These are phyloP conservation scores for Coilia nasus DNA, from an alignment of 2,797 vertebrate genomes.

Conservation along the genomic window DNA sequence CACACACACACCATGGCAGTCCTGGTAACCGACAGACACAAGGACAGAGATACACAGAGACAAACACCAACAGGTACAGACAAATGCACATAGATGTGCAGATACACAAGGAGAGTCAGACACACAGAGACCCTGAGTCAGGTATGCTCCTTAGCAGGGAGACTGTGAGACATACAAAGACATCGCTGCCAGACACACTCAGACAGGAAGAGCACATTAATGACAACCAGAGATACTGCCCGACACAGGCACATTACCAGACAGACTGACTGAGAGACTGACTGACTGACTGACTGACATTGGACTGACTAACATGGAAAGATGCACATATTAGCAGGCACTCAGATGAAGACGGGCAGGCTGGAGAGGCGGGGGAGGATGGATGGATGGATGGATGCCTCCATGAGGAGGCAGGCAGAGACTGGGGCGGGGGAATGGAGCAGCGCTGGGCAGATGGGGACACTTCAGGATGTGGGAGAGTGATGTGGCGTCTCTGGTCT, in stretches of 20 bases:
- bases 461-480: too few relatives aligned
- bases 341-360: not conserved
- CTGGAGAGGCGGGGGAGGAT: not conserved
- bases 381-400: not conserved
- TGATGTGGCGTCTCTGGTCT: too few relatives aligned
- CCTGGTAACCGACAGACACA: too few relatives aligned
- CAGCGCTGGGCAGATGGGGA: not conserved
- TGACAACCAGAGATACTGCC: not conserved
- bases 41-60: too few relatives aligned
- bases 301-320: not conserved
- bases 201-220: constrained; percentile 44
- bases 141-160: constrained; percentile 40
- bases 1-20: too few relatives aligned
- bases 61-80: too few relatives aligned
- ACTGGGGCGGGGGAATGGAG: not conserved
- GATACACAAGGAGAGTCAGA: not conserved
- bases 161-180: constrained; percentile 48
- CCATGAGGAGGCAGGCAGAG: not conserved
- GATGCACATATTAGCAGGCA: not conserved
- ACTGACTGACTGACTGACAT: not conserved
- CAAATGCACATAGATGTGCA: too few relatives aligned
- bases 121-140: not conserved
- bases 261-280: not conserved
- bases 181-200: constrained; percentile 29
- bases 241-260: not conserved